Evolutionary conservation across 2,888 invertebrate species (phyloP).

Genomic region (Tenthredo amoena): DNA sequence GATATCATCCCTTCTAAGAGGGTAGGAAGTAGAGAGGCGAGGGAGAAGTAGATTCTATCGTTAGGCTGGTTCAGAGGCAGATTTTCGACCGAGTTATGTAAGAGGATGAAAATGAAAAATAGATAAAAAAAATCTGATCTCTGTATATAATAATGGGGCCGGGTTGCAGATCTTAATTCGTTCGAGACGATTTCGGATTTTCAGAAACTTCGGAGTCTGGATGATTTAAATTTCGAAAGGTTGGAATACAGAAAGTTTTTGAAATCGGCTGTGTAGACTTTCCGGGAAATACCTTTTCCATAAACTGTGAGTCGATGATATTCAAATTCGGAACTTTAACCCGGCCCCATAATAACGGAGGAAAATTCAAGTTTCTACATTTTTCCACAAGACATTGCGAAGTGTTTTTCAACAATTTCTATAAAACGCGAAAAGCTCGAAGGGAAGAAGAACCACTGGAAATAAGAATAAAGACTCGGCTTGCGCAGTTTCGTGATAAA

Average conservation of each 20-base stretch:
- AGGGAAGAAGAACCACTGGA: not conserved
- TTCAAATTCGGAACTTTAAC: too few relatives aligned
- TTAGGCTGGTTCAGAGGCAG: not conserved
- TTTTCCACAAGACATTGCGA: constrained; percentile 50
- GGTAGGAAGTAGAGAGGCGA: not conserved
- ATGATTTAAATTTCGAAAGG: too few relatives aligned
- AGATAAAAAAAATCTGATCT: not conserved
- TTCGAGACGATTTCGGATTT: too few relatives aligned
- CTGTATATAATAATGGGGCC: not conserved
- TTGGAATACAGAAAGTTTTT: too few relatives aligned
- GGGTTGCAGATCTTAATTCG: too few relatives aligned
- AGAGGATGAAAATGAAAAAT: not conserved
- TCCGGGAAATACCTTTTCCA: too few relatives aligned
- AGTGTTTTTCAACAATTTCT: constrained; percentile 20
- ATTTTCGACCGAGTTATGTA: not conserved
- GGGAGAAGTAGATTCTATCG: constrained; percentile 22
- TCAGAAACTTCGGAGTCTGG: too few relatives aligned
- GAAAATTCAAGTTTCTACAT: not conserved
- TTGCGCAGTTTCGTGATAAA: constrained; percentile 18
- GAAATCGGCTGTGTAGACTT: too few relatives aligned
- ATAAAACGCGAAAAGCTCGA: not conserved
- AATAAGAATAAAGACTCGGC: not conserved
- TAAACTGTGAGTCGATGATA: too few relatives aligned
- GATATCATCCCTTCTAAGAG: constrained; percentile 2
- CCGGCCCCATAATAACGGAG: too few relatives aligned